Evolutionary conservation across 2,113 vertebrate species (phyloP).

Genomic region (Tetrax tetrax): DNA sequence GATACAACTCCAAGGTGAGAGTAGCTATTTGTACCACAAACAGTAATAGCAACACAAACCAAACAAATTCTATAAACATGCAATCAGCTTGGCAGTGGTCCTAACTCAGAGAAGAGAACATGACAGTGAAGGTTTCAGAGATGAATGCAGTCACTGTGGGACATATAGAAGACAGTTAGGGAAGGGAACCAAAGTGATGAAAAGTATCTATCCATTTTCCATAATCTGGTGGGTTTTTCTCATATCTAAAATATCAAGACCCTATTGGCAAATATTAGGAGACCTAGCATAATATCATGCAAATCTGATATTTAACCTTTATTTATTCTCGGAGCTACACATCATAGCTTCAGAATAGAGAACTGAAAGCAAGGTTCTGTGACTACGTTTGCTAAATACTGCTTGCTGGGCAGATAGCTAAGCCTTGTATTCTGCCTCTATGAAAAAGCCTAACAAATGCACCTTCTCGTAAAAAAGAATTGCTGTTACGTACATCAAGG

Average conservation of each 20-base stretch:
- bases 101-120: background rate
- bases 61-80: background rate
- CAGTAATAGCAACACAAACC: background rate
- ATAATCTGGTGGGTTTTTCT: background rate
- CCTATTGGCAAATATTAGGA: background rate
- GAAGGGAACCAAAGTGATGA: background rate
- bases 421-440: background rate
- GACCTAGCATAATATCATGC: background rate
- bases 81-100: background rate
- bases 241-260: background rate
- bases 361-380: background rate
- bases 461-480: background rate
- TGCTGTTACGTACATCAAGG: background rate
- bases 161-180: background rate
- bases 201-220: background rate
- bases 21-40: slow-evolving; percentile 6
- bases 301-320: background rate
- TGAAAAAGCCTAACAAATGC: background rate
- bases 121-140: background rate
- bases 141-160: background rate
- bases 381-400: background rate
- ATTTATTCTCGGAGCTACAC: background rate
- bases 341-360: background rate
- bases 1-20: background rate
- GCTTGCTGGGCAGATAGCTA: background rate